Base-by-base conservation (phyloP, 2,113 vertebrate species). In the Edolisoma coerulescens region DNA sequence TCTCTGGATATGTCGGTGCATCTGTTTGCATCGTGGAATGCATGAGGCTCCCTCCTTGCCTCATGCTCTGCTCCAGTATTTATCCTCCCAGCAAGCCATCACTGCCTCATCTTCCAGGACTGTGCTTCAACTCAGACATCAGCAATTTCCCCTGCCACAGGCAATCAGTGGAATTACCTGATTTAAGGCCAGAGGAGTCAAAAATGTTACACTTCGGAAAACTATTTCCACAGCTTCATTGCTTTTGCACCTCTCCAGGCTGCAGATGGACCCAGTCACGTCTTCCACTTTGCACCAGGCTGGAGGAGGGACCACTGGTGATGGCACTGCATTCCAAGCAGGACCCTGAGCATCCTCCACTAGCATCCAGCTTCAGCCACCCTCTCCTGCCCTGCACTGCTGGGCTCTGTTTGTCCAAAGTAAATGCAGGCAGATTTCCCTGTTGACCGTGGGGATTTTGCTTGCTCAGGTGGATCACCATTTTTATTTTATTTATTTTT, bases 401-500 rank as follows among this genome's bases (percentile, higher is more conserved):
- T 64, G 70, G n/a, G 65, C 57, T 92, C n/a, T 82, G 56, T 81
- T 89, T 95, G 74, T 79, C 47, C 81, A 89, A 86, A 84, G 47
- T 44, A 87, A 94, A 95, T 37, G 32, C 69, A 77, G 44, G 71
- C 73, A 95, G 79, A 69, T 93, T 90, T 86, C 63, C 57, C 67
- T 76, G 67, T 87, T 95, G 90, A 90, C 74, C 0, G 0, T 5
- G 1, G 60, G 64, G 89, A 93, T 96, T 94, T 95, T 81, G 49
- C 83, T 84, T 95, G 69, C 41, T 64, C 68, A 69, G 63, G 37
- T 49, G 73, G 70, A 95, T 93, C 84, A 84, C 23, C 26, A 16
- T 28, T 91, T 78, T 84, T 50, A 64, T 88, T 89, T 82, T 60
- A 70, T 93, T 86, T 88, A 50, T 84, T 93, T 89, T 92, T 75